Base-by-base conservation (phyloP, 2,113 vertebrate genomes). In the Phycodurus eques region DNA sequence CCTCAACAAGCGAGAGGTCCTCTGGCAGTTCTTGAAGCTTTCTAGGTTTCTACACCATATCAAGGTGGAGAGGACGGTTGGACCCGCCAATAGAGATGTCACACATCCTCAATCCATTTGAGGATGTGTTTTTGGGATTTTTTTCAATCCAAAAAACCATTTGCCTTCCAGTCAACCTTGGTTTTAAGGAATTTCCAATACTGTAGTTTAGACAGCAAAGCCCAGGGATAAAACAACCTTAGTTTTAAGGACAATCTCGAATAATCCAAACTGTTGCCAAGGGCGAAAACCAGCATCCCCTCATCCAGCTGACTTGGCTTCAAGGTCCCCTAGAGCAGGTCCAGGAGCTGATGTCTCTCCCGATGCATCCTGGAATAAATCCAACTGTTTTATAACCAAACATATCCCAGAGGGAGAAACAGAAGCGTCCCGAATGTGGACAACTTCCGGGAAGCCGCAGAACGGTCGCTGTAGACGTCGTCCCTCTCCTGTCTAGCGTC, bases 401-500 rank as follows among this genome's bases (percentile, higher is more conserved):
- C 84, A 77, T 86, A 19, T 20, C 74, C 66, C 0, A 91, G 63
- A 56, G 57, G 68, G 7, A 85, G 76, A 27, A 80, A 31, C 67
- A 88, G 63, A 20, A 88, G 70, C 11, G 1, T 12, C 59, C 76
- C 1, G 33, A 69, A 61, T 76, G 65, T 53, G 7, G 75, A 44
- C 19, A 70, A 19, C 53, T 75, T 68, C 20, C 46, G 51, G 7
- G 83, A 54, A 22, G 79, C 76, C 19, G 88, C 90, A 11, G 71
- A 83, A 0, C 66, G 67, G 12, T 78, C 74, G 0, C 22, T 13
- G 5, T 82, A 69, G 53, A 53, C 67, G 27, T 81, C 83, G 6
- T 92, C 90, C 49, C 74, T 80, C 62, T 92, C 91, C 3, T 10
- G 15, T 66, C 78, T 92, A 4, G 70, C 33, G 19, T 92, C 90